Percentiles rank a stretch among this genome's conserved stretches.
These are phyloP conservation scores for Neomonachus schauinslandi DNA, from an alignment of 2,113 vertebrate genomes.

Conservation along the genomic window DNA sequence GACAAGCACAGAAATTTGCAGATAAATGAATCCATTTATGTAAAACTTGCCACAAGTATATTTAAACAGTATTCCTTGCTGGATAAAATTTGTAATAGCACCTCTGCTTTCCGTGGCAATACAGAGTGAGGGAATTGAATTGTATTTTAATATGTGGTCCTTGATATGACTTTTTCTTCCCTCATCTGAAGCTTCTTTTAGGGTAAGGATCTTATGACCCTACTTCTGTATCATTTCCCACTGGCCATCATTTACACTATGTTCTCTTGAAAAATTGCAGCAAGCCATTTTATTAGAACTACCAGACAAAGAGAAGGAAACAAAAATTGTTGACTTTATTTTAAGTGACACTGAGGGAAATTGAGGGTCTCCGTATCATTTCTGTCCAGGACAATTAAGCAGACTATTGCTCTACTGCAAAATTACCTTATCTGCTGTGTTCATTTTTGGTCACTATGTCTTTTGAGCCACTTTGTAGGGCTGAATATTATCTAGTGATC, in stretches of 20 bases:
- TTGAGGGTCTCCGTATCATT: not conserved
- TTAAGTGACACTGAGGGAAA: conserved; percentile 46
- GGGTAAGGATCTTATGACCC: not conserved
- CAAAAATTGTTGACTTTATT: conserved; percentile 48
- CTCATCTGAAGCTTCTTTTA: not conserved
- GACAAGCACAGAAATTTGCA: not conserved
- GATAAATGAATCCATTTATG: not conserved
- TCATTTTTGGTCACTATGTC: not conserved
- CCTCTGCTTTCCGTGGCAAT: not conserved
- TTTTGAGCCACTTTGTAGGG: conserved; percentile 7
- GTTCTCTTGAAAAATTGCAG: not conserved
- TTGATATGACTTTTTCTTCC: not conserved
- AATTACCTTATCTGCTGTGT: not conserved
- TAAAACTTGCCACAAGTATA: not conserved
- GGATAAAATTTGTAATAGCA: not conserved
- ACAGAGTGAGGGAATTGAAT: not conserved
- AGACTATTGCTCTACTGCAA: not conserved
- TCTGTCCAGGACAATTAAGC: conserved; percentile 9
- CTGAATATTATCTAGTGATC: not conserved
- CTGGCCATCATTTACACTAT: not conserved
- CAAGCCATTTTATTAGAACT: not conserved
- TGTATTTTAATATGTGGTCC: not conserved
- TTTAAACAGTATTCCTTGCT: not conserved
- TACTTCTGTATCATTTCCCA: not conserved
- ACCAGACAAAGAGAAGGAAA: not conserved